Evolutionary conservation across 2,888 invertebrate species (phyloP), one percentile per base, ranked within the genome.

Genomic region (Cerastoderma edule): DNA sequence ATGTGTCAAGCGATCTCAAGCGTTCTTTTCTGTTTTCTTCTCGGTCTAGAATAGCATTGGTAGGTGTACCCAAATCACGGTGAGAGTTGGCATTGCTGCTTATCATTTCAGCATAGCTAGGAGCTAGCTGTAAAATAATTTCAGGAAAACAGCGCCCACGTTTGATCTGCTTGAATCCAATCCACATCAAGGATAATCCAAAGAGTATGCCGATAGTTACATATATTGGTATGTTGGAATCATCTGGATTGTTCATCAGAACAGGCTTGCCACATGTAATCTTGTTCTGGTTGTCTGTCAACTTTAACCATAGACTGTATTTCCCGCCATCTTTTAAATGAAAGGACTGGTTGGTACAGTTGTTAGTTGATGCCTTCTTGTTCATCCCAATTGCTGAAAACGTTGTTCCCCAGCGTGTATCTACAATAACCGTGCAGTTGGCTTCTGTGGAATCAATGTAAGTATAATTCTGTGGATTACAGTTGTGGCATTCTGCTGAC

Each of bases 1-100:
- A 92, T 16, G 92, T 86, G 78, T 92, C 92, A 4, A 92, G 75
- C 5, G 92, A 92, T 60, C 85, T 85, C 16, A 92, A 80, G 46
- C 92, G 78, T 75, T 89, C 88, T 64, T 85, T 86, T 28, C 68
- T 78, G 0, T 78, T 53, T 13, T 57, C 72, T 30, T 83, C 85
- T 44, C 78, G 78, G 2, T 85, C 84, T 24, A 86, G 75, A 75
- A 85, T 67, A 67, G 83, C 64, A 80, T 87, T 70, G 73, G 89
- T 74, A 53, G 83, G 85, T 8, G 70, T 73, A 3, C 90, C 91
- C 19, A 90, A 83, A 76, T 90, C 90, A 83, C 90, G 84, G 44
- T 72, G 72, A 30, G 78, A 67, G 56, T 75, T 78, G 33, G 68
- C 68, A 28, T 72, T 48, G 48, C 78, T 54, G 33, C 78, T 78